Conservation (phyloP, 2,888 invertebrate species). For the Drosophila engyochracea region DNA sequence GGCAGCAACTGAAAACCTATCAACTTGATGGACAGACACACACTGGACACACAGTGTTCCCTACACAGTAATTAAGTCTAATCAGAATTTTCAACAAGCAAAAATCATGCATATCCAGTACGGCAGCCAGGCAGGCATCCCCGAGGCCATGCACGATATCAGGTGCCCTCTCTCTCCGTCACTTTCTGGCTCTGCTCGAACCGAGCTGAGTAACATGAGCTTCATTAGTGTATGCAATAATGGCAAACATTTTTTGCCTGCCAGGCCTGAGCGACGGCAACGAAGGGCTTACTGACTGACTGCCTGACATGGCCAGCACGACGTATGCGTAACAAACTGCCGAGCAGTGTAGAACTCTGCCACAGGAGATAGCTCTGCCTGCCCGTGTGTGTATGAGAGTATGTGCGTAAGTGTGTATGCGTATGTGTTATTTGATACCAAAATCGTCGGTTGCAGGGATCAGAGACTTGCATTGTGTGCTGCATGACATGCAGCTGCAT, state of each 20-base stretch:
- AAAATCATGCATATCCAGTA: conserved; percentile 75
- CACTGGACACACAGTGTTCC: conserved; percentile 36
- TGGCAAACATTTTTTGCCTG: conserved; percentile 82
- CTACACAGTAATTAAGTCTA: conserved; percentile 80
- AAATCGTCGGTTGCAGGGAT: conserved; percentile 56
- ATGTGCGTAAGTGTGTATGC: neutral
- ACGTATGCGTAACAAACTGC: conserved; percentile 69
- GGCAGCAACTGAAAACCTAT: conserved; percentile 64
- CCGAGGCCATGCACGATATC: conserved; percentile 42
- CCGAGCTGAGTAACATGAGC: conserved; percentile 72
- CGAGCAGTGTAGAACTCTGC: conserved; percentile 26
- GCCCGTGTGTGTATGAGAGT: neutral
- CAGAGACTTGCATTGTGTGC: conserved; percentile 54
- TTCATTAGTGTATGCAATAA: conserved; percentile 82
- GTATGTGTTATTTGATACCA: conserved; percentile 69
- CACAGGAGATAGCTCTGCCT: conserved; percentile 11
- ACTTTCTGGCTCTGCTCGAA: neutral
- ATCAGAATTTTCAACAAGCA: conserved; percentile 80
- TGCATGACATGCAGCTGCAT: conserved; percentile 51
- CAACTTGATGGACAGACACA: conserved; percentile 66
- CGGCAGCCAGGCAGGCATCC: conserved; percentile 31
- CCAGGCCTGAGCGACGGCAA: conserved; percentile 67
- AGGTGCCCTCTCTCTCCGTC: conserved; percentile 17
- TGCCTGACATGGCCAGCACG: conserved; percentile 61
- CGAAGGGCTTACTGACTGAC: conserved; percentile 39